phyloP scores from a whole-genome alignment of 2,888 invertebrate species.

The Thyatira batis region DNA sequence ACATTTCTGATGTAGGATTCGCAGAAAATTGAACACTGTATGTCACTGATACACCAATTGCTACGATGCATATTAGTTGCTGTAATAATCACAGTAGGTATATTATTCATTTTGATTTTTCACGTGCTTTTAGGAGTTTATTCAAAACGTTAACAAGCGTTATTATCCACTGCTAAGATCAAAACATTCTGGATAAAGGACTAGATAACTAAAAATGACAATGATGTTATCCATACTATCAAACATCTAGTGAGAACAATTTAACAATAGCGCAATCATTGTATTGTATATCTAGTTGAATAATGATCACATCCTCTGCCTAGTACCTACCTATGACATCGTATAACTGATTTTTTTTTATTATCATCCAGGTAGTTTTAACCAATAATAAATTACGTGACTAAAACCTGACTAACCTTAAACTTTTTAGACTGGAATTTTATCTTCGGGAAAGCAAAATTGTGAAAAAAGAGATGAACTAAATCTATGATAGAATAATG shows the following conservation, averaged over 20 bases:
- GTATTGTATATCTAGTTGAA: conserved; percentile 48
- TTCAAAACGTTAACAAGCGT: conserved; percentile 23
- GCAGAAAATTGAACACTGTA: conserved; percentile 53
- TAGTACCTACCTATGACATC: conserved; percentile 20
- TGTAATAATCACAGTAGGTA: conserved; percentile 38
- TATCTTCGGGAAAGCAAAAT: too few species aligned
- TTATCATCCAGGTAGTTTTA: not conserved
- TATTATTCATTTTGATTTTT: not conserved
- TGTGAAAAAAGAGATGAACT: too few species aligned
- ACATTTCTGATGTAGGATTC: conserved; percentile 71
- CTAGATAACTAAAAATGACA: conserved; percentile 21
- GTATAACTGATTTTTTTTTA: conserved; percentile 3
- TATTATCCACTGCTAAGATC: conserved; percentile 6
- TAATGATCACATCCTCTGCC: conserved; percentile 64
- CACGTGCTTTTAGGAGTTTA: conserved; percentile 10
- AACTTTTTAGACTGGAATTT: too few species aligned
- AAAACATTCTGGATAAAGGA: conserved; percentile 11
- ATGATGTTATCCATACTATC: conserved; percentile 25
- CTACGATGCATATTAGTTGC: conserved; percentile 47
- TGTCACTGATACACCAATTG: conserved; percentile 38
- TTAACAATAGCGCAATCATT: conserved; percentile 49
- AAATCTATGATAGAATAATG: too few species aligned
- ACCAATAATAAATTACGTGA: not conserved
- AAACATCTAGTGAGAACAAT: conserved; percentile 46
- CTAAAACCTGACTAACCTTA: too few species aligned